Base-by-base conservation (phyloP, 2,888 invertebrate genomes). In the Liodrosophila aerea region DNA sequence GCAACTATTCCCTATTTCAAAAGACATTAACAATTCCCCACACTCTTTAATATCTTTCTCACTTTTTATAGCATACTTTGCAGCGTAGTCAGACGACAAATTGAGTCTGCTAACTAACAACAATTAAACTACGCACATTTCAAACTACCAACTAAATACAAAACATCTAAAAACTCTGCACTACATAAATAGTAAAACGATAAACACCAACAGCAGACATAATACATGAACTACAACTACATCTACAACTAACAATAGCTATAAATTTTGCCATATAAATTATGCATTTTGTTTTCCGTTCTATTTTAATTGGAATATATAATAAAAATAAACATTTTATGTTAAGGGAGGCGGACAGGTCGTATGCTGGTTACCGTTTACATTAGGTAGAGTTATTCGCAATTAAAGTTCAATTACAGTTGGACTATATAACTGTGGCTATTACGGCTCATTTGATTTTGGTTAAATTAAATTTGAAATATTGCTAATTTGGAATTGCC, bases 191-290 rank as follows among this genome's bases (percentile, higher is more conserved):
- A 49, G 40, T 49, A 13, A n/a, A 57, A 52, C 52, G 30, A 63
- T 11, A 29, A 58, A 51, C 39, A 46, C 51, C 47, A 57, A 34
- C 52, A 63, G 31, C 40, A 68, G 27, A 51, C 33, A 58, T 43
- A 29, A 46, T 44, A 39, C 16, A 39, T 39, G n/a, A 39, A 29
- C 40, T 27, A 37, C 16, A 58, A 5, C 22, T 11, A 64, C 41
- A 44, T 33, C 45, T n/a, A n/a, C n/a, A n/a, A n/a, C n/a, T n/a
- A 59, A 56, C 27, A 72, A 50, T 15, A 62, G 41, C 40, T 43
- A 40, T 15, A 36, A 41, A 5, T 8, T 53, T 11, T 16, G 33
- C 40, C 40, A 47, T 15, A n/a, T 29, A 8, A 34, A 39, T 47
- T 22, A 22, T 22, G 22, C 22, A 22, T 22, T 22, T 4, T 2